Evolutionary conservation across 1,140 invertebrate genomes (phyloP).

Genomic region (Pseudomyrmex dendroicus): DNA sequence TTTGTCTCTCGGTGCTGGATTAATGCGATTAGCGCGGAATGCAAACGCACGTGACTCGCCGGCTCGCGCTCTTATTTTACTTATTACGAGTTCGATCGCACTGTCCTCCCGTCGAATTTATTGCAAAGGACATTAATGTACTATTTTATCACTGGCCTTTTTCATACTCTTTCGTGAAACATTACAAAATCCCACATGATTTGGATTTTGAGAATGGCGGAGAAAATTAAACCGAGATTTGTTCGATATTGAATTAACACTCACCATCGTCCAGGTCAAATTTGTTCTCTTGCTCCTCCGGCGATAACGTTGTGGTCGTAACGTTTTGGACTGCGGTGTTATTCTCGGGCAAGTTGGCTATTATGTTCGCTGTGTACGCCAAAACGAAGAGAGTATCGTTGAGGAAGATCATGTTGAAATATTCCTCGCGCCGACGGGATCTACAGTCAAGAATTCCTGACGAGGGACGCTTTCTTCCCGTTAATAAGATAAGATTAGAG

Average conservation of each 20-base stretch:
- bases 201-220: neutral
- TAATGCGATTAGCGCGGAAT: conserved; percentile 36
- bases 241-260: conserved; percentile 11
- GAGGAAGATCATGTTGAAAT: conserved; percentile 75
- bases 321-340: conserved; percentile 51
- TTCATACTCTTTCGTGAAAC: neutral
- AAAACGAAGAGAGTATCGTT: conserved; percentile 80
- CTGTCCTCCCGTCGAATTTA: neutral
- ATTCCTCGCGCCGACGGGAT: neutral
- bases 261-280: conserved; percentile 81
- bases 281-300: conserved; percentile 78
- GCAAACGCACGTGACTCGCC: conserved; percentile 62
- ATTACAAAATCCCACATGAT: neutral
- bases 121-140: neutral
- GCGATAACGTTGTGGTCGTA: conserved; percentile 76
- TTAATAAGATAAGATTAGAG: too few species aligned
- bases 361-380: conserved; percentile 79
- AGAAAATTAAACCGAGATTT: neutral
- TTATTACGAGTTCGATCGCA: neutral
- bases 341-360: conserved; percentile 75
- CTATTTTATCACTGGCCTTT: neutral
- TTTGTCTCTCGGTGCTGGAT: conserved; percentile 73
- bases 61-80: neutral
- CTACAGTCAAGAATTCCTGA: too few species aligned
- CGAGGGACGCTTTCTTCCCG: too few species aligned